phyloP scores from a whole-genome alignment of 2,113 vertebrate species.

The Macquaria ambigua region DNA sequence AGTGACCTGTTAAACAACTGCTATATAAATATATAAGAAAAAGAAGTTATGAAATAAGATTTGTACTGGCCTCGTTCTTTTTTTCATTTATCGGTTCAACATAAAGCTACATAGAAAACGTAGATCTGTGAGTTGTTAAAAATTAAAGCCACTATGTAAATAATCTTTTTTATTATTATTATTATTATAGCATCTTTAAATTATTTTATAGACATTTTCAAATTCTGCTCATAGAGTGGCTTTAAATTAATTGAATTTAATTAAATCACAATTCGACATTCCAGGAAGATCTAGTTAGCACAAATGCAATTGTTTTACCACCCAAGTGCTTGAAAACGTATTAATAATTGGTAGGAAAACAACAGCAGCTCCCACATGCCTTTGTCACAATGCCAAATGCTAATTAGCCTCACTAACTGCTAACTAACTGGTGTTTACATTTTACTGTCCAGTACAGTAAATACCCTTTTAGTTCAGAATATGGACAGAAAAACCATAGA shows the following conservation, averaged over 20 bases:
- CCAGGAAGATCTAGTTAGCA: background rate
- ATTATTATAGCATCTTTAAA: background rate
- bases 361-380: background rate
- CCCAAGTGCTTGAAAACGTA: background rate
- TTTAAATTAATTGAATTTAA: background rate
- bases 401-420: no score
- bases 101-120: constrained; percentile 3
- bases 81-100: background rate
- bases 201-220: background rate
- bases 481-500: no score
- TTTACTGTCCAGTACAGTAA: no score
- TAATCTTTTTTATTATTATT: no score
- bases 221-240: background rate
- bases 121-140: background rate
- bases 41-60: constrained; percentile 53
- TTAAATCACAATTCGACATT: background rate
- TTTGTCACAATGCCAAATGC: no score
- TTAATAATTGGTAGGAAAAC: background rate
- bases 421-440: no score
- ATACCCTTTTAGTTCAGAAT: no score
- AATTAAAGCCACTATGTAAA: no score
- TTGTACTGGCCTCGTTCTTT: constrained; percentile 41
- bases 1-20: constrained; percentile 62
- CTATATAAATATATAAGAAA: constrained; percentile 73
- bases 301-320: background rate